Evolutionary conservation across 1,140 invertebrate genomes (phyloP).

Genomic region (Chionoecetes opilio): DNA sequence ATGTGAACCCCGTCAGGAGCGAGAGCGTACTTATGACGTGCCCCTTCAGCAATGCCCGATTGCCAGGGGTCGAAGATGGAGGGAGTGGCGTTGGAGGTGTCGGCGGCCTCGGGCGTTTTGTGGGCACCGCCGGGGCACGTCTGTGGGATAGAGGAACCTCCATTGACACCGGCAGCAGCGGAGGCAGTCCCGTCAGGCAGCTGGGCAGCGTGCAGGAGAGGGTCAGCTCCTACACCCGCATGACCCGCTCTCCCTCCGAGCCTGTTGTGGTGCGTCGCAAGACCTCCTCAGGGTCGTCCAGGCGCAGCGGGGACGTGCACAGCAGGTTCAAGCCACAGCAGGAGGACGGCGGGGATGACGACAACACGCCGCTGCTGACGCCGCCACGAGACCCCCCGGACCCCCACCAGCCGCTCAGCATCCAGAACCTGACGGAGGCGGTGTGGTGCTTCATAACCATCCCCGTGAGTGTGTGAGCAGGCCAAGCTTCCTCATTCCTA

Average conservation of each 20-base stretch:
- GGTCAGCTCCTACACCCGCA: slow-evolving; percentile 68
- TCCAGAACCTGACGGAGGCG: slow-evolving; percentile 79
- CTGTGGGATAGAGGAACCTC: slow-evolving; percentile 65
- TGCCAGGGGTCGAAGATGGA: slow-evolving; percentile 67
- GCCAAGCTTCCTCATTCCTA: too few relatives aligned
- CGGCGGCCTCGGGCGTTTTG: slow-evolving; percentile 20
- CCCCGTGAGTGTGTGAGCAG: slow-evolving; percentile 71
- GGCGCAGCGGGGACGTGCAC: background rate
- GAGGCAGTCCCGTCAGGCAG: slow-evolving; percentile 53
- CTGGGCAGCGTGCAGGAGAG: slow-evolving; percentile 69
- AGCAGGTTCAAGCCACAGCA: slow-evolving; percentile 29
- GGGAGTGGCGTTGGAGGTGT: slow-evolving; percentile 35
- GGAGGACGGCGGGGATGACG: slow-evolving; percentile 67
- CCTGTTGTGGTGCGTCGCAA: slow-evolving; percentile 52
- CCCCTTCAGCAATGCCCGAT: slow-evolving; percentile 69
- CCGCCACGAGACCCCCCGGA: slow-evolving; percentile 67
- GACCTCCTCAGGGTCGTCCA: background rate
- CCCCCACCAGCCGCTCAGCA: slow-evolving; percentile 78
- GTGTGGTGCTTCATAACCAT: too few relatives aligned
- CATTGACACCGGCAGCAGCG: slow-evolving; percentile 41
- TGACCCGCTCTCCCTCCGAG: slow-evolving; percentile 65
- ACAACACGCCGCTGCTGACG: slow-evolving; percentile 72
- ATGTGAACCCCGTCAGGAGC: background rate
- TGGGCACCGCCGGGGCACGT: slow-evolving; percentile 11
- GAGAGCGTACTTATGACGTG: slow-evolving; percentile 59